Conservation (phyloP, 2,113 vertebrate species). For the Anguilla japonica region DNA sequence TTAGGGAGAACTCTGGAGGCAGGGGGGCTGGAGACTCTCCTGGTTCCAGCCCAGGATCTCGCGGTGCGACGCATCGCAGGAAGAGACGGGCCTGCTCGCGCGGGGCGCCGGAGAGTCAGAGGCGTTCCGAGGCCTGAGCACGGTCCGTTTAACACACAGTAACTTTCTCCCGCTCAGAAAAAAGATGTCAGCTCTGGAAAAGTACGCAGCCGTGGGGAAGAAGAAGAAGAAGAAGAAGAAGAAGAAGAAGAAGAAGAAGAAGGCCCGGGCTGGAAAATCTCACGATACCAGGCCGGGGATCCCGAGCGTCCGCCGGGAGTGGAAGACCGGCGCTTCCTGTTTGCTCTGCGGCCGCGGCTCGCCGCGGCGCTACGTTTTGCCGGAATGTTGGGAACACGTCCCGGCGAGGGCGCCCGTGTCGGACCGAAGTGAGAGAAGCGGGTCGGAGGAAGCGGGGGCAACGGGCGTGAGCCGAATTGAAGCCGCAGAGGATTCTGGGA, state of each 20-base stretch:
- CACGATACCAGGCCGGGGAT: slow-evolving; percentile 26
- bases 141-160: slow-evolving; percentile 62
- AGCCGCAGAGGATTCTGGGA: slow-evolving; percentile 8
- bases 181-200: slow-evolving; percentile 44
- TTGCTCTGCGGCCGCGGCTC: slow-evolving; percentile 14
- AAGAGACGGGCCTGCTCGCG: too few relatives aligned
- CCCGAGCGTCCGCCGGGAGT: not conserved
- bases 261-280: not conserved
- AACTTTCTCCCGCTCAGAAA: slow-evolving; percentile 41
- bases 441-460: slow-evolving; percentile 9
- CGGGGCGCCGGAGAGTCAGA: too few relatives aligned
- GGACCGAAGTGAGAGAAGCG: too few relatives aligned
- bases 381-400: slow-evolving; percentile 16
- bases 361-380: slow-evolving; percentile 4
- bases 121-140: slow-evolving; percentile 39
- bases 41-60: too few relatives aligned
- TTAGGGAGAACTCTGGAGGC: too few relatives aligned
- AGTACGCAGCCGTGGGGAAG: slow-evolving; percentile 39
- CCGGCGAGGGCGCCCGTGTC: not conserved
- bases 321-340: slow-evolving; percentile 23
- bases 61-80: too few relatives aligned
- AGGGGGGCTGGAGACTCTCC: too few relatives aligned
- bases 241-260: not conserved
- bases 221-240: not conserved
- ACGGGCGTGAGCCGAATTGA: slow-evolving; percentile 15